A percentile compares a stretch with the other conserved stretches of the same genome.
phyloP scores from a whole-genome alignment of 2,888 invertebrate species.

The Odontocolon sp. region DNA sequence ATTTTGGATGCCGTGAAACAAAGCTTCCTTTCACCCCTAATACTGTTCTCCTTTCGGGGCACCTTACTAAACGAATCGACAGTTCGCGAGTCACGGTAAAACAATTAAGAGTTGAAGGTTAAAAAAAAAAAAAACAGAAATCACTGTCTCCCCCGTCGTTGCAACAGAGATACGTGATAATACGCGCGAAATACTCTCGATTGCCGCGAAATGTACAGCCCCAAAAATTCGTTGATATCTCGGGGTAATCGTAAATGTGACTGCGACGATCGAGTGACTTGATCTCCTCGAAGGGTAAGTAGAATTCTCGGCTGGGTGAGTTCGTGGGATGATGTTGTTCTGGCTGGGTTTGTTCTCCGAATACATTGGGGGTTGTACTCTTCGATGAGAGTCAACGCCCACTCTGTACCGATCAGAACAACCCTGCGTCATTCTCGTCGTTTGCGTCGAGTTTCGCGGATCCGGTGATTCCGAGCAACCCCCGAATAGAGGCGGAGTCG shows the following conservation, averaged over 20 bases:
- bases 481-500: slow-evolving; percentile 72
- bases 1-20: not conserved
- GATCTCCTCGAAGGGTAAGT: slow-evolving; percentile 66
- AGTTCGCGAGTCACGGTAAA: not conserved
- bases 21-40: not conserved
- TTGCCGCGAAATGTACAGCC: too few species aligned
- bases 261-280: slow-evolving; percentile 72
- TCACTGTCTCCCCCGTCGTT: not conserved
- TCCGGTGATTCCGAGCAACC: slow-evolving; percentile 66
- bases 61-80: not conserved
- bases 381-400: slow-evolving; percentile 73
- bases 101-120: not conserved
- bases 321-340: slow-evolving; percentile 1
- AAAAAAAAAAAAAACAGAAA: not conserved
- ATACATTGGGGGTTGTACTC: slow-evolving; percentile 67
- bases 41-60: not conserved
- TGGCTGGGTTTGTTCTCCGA: not conserved
- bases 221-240: slow-evolving; percentile 13
- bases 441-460: slow-evolving; percentile 57
- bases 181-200: slow-evolving; percentile 10
- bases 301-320: slow-evolving; percentile 58
- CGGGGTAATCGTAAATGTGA: slow-evolving; percentile 68
- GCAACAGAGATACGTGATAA: not conserved
- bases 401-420: slow-evolving; percentile 68
- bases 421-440: slow-evolving; percentile 63